phyloP scores from a whole-genome alignment of 2,113 vertebrate genomes.

The Chlamydotis undulata region DNA sequence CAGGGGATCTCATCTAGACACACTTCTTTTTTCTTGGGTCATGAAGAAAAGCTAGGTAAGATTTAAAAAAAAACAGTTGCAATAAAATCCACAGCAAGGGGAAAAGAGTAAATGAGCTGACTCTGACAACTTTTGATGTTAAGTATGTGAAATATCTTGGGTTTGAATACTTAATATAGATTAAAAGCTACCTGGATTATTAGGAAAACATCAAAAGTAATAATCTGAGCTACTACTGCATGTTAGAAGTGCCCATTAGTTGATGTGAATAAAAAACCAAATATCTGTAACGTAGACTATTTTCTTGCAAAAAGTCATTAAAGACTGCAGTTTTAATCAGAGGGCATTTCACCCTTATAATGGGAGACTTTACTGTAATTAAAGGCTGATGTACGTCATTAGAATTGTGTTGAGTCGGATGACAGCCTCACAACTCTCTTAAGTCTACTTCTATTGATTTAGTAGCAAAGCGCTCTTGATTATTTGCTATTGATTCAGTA shows the following conservation, averaged over 20 bases:
- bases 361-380: conserved; percentile 59
- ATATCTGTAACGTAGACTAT: neutral
- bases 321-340: conserved; percentile 55
- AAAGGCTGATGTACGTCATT: conserved; percentile 54
- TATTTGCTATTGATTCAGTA: conserved; percentile 56
- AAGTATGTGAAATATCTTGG: neutral
- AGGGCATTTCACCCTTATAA: conserved; percentile 21
- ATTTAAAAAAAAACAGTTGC: conserved; percentile 10
- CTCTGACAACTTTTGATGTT: neutral
- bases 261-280: neutral
- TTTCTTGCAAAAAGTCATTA: conserved; percentile 22
- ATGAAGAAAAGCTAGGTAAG: neutral
- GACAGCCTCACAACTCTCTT: conserved; percentile 51
- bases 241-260: neutral
- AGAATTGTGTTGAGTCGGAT: conserved; percentile 55
- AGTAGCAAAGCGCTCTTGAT: conserved; percentile 20
- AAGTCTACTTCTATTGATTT: conserved; percentile 58
- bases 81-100: neutral
- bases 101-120: neutral
- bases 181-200: neutral
- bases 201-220: neutral
- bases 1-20: neutral
- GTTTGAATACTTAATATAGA: neutral
- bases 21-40: neutral
- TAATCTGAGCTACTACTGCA: neutral